Evolutionary conservation across 2,888 invertebrate species (phyloP).

Genomic region (Standfussiana lucernea): DNA sequence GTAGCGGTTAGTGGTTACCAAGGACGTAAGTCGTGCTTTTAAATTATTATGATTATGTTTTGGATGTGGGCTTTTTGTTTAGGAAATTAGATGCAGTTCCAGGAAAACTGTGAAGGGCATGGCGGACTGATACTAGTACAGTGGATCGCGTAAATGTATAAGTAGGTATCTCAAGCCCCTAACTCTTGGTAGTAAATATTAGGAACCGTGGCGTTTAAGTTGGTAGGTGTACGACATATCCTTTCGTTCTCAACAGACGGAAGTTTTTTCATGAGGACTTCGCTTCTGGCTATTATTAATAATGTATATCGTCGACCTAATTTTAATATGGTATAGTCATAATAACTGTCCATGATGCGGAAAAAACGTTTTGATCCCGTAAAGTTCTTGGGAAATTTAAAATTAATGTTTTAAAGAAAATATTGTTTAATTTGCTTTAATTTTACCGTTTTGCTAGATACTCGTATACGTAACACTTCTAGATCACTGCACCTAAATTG

Average conservation of each 20-base stretch:
- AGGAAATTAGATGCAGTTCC: background rate
- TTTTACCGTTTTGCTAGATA: no score
- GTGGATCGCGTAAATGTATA: background rate
- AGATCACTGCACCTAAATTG: no score
- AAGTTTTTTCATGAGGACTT: background rate
- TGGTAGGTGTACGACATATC: background rate
- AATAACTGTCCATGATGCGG: no score
- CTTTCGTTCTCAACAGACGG: background rate
- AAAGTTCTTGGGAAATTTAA: no score
- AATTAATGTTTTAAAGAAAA: no score
- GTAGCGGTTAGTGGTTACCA: background rate
- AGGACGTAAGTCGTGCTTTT: background rate
- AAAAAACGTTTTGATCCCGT: no score
- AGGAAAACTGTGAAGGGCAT: background rate
- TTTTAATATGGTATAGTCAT: no score
- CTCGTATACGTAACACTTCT: no score
- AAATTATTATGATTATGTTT: conserved; percentile 7
- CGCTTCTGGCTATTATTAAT: background rate
- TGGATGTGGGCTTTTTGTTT: background rate
- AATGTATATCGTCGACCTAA: no score
- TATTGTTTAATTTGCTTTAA: no score
- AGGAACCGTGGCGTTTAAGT: background rate
- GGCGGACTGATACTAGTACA: background rate
- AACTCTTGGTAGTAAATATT: background rate
- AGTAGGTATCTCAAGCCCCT: background rate